Evolutionary conservation across 2,888 invertebrate species (phyloP), one percentile per base, ranked within the genome.

Genomic region (Diarsia mendica): DNA sequence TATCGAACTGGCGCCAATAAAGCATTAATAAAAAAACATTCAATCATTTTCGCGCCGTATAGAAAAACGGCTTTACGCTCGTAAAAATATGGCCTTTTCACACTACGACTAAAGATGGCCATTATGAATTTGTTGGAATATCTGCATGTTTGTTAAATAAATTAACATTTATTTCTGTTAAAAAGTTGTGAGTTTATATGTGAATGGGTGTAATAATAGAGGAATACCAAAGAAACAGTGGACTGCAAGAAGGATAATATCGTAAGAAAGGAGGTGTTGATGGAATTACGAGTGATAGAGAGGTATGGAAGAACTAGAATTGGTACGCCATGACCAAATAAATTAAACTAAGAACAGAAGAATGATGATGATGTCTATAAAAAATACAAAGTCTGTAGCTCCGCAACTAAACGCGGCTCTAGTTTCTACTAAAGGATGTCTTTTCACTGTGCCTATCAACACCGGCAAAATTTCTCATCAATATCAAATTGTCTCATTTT

Each of bases 1-100:
- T 79, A 83, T 58, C 48, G 49, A 71, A 72, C 46, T 78, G 72
- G 72, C 83, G 79, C 83, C 80, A 65, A 65, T 10, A 28, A 3
- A 20, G 18, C 23, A 49, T 71, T 49, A 71, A 48, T 53, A 23
- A 18, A 60, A 58, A 77, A 66, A 58, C 11, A 28, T 33, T 67
- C 20, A 63, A 70, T 82, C 58, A 71, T 82, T 79, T 81, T 76
- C 51, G 39, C 68, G 68, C 68, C 68, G 23, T 64, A 51, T 39
- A 72, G 61, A 67, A 77, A 82, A 68, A 49, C 23, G 11, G 28
- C 58, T 58, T 48, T 51, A 55, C 9, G 13, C 28, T 64, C 33
- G 28, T 72, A 64, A 46, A 58, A 46, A n/a, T 60, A 55, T 55
- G 13, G 49, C 23, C n/a, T 75, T 74, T 78, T 55, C 44, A 44